These are phyloP conservation scores for Ephialtes manifestator DNA, from an alignment of 2,888 invertebrate genomes.

Conservation along the genomic window DNA sequence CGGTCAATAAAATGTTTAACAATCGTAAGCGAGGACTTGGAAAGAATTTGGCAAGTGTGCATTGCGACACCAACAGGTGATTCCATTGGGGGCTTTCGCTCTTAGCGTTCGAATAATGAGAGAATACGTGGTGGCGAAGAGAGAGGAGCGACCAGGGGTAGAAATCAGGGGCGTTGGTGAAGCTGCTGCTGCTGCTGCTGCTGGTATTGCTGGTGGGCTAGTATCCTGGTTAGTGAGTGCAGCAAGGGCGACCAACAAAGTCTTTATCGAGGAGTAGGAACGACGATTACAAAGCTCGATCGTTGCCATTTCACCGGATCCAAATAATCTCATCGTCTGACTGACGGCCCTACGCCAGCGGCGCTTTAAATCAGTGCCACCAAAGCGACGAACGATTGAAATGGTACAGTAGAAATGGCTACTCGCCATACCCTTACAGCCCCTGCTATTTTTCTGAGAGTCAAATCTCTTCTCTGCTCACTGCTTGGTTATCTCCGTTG, in stretches of 20 bases:
- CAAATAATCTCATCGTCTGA: conserved; percentile 73
- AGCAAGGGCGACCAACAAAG: conserved; percentile 79
- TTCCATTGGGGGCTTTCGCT: conserved; percentile 76
- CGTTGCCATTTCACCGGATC: conserved; percentile 78
- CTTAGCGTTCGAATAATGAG: conserved; percentile 79
- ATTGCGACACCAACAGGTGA: conserved; percentile 80
- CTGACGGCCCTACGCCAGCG: conserved; percentile 38
- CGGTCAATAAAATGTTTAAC: conserved; percentile 28
- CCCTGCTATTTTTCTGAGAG: conserved; percentile 4
- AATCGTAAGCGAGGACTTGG: conserved; percentile 52
- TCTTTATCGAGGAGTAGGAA: conserved; percentile 80
- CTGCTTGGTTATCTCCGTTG: neutral
- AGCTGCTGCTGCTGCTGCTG: conserved; percentile 53
- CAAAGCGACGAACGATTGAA: conserved; percentile 22
- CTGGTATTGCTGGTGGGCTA: conserved; percentile 51
- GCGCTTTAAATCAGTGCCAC: conserved; percentile 8
- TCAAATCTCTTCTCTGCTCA: neutral
- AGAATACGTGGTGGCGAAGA: conserved; percentile 72
- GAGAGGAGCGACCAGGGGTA: conserved; percentile 65
- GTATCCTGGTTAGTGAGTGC: conserved; percentile 26
- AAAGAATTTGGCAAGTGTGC: conserved; percentile 76
- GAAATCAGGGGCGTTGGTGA: conserved; percentile 70
- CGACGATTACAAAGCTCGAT: conserved; percentile 80
- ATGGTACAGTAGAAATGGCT: conserved; percentile 39
- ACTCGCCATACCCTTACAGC: neutral